These are phyloP conservation scores for Meloidogyne exigua DNA, from an alignment of 1,140 invertebrate species.

Conservation along the genomic window DNA sequence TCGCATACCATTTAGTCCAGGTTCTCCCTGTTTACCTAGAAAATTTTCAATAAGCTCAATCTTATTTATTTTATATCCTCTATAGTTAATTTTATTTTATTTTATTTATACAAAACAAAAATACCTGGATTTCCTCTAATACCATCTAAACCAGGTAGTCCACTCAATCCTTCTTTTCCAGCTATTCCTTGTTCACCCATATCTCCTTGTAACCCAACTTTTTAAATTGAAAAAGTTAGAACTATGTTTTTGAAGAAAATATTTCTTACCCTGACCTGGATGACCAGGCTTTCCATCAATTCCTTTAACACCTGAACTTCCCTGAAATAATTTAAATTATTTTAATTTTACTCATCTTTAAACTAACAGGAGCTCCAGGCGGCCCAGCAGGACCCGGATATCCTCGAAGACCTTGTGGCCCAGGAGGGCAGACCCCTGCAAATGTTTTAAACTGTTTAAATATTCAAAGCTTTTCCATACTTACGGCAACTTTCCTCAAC, in stretches of 20 bases:
- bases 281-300: constrained; percentile 13
- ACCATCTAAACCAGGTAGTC: background rate
- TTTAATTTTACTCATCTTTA: background rate
- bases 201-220: constrained; percentile 2
- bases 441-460: too few relatives aligned
- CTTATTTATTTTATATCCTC: too few relatives aligned
- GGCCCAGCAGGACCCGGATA: constrained; percentile 17
- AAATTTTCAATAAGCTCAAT: too few relatives aligned
- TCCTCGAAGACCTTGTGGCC: constrained; percentile 11
- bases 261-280: background rate
- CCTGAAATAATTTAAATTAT: background rate
- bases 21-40: background rate
- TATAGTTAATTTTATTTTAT: too few relatives aligned
- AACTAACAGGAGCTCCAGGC: background rate
- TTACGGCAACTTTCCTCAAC: constrained; percentile 13
- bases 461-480: background rate
- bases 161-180: constrained; percentile 6
- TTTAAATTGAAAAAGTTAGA: background rate
- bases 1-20: constrained; percentile 2
- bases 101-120: too few relatives aligned
- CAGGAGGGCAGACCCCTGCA: constrained; percentile 2
- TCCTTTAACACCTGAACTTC: background rate
- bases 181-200: background rate
- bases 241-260: background rate
- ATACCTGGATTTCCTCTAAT: background rate